Evolutionary conservation across 2,888 invertebrate genomes (phyloP).

Genomic region (Rhogogaster chlorosoma): DNA sequence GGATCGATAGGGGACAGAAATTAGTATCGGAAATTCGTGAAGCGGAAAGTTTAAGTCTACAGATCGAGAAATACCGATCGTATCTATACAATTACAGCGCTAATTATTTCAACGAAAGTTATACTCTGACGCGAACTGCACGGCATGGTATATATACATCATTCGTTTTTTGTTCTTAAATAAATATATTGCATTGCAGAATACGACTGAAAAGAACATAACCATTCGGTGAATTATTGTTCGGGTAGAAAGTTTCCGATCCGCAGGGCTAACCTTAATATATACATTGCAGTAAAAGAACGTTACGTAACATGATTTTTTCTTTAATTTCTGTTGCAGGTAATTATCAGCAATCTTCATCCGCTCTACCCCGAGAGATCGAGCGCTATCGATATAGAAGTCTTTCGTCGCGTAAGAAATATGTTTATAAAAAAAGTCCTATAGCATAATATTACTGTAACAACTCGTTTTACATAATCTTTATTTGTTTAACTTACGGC

Average conservation of each 20-base stretch:
- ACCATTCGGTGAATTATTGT: conserved; percentile 12
- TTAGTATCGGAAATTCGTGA: conserved; percentile 17
- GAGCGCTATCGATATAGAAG: conserved; percentile 41
- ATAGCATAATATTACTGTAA: not conserved
- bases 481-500: conserved; percentile 17
- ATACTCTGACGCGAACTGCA: not conserved
- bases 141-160: conserved; percentile 9
- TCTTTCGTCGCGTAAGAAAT: conserved; percentile 26
- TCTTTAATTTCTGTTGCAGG: conserved; percentile 43
- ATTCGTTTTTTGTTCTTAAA: not conserved
- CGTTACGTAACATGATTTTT: conserved; percentile 28
- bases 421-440: not conserved
- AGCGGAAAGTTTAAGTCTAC: not conserved
- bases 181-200: conserved; percentile 8
- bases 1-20: conserved; percentile 6
- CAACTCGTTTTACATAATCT: not conserved
- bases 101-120: conserved; percentile 39
- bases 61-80: conserved; percentile 29
- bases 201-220: not conserved
- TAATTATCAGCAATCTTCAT: conserved; percentile 45
- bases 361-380: conserved; percentile 37
- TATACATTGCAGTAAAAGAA: not conserved
- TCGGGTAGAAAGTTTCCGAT: conserved; percentile 40
- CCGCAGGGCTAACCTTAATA: conserved; percentile 1
- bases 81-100: conserved; percentile 28